Evolutionary conservation across 1,140 invertebrate genomes (phyloP).

Genomic region (Ericerus pela): DNA sequence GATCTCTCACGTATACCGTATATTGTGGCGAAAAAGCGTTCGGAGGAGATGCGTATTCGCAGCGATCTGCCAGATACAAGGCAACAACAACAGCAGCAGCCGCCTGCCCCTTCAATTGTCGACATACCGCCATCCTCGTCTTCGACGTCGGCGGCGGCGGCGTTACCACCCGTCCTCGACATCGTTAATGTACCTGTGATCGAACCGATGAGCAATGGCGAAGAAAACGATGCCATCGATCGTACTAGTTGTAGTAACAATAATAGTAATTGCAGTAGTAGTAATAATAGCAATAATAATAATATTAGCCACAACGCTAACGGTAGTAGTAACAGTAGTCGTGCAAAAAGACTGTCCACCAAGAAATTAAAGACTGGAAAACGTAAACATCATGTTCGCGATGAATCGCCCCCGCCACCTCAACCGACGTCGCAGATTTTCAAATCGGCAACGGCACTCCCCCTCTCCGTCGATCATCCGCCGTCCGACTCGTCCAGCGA

Average conservation of each 20-base stretch:
- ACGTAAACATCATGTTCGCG: neutral
- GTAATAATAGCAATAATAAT: no score
- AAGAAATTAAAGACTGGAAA: neutral
- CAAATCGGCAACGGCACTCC: neutral
- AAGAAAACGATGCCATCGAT: neutral
- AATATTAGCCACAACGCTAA: neutral
- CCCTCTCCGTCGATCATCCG: neutral
- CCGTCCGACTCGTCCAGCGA: neutral
- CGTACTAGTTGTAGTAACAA: no score
- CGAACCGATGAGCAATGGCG: no score
- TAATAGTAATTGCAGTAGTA: no score
- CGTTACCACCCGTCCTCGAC: constrained; percentile 7
- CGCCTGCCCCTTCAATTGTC: no score
- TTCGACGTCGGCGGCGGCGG: constrained; percentile 19
- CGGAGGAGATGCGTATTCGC: constrained; percentile 34
- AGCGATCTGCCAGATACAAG: constrained; percentile 39
- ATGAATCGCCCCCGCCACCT: neutral
- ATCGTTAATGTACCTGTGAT: neutral
- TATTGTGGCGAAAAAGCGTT: constrained; percentile 25
- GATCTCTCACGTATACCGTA: constrained; percentile 30
- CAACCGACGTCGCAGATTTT: neutral
- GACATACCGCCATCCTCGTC: constrained; percentile 17
- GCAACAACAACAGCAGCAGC: constrained; percentile 30
- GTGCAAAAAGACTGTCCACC: no score
- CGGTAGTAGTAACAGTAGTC: neutral